Conservation (phyloP, 2,113 vertebrate genomes). For the Myotis lucifugus region DNA sequence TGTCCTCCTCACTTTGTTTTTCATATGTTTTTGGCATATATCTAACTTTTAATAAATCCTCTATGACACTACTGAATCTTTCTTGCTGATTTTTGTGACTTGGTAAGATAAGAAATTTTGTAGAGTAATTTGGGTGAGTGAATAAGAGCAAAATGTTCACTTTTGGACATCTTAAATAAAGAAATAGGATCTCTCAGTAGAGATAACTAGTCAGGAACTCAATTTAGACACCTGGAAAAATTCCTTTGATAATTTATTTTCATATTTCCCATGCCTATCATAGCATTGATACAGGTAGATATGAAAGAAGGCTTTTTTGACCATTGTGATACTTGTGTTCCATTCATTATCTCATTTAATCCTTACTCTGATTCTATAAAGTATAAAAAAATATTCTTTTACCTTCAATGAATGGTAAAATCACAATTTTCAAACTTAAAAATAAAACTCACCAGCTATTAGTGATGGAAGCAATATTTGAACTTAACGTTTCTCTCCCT, state of each 20-base stretch:
- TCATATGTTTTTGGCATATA: background rate
- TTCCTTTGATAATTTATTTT: background rate
- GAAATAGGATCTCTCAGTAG: background rate
- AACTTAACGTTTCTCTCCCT: background rate
- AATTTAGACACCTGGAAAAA: background rate
- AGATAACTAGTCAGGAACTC: background rate
- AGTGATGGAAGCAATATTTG: background rate
- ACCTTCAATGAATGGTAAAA: background rate
- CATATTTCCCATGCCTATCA: background rate
- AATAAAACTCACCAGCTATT: background rate
- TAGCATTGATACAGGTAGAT: background rate
- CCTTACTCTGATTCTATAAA: background rate
- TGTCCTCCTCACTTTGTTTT: background rate
- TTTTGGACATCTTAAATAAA: background rate
- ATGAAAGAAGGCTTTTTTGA: background rate
- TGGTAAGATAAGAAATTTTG: background rate
- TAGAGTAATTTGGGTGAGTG: background rate
- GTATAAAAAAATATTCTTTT: background rate
- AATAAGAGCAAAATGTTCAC: background rate
- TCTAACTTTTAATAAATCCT: background rate
- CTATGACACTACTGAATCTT: background rate
- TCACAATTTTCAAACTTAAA: background rate
- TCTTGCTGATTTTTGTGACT: background rate
- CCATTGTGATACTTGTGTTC: background rate
- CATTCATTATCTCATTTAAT: background rate